These are phyloP conservation scores for Vollenhovia emeryi DNA, from an alignment of 1,140 invertebrate species.

Conservation along the genomic window DNA sequence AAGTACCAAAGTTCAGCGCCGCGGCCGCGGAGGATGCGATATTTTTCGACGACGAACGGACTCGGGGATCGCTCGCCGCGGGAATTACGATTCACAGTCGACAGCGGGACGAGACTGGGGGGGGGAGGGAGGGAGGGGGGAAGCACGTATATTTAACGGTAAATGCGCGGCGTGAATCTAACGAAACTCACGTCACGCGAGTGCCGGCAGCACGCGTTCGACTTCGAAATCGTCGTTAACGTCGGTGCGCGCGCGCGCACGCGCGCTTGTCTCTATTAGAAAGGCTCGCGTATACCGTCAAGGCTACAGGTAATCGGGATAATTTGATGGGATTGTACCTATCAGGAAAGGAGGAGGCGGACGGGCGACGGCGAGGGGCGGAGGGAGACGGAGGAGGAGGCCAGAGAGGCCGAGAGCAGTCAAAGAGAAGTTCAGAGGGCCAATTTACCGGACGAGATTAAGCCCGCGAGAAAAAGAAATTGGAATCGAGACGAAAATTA, in stretches of 20 bases:
- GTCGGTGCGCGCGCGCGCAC: too few species aligned
- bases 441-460: conserved; percentile 77
- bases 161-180: conserved; percentile 55
- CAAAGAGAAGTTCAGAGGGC: conserved; percentile 64
- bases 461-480: conserved; percentile 77
- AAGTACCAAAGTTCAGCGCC: conserved; percentile 1
- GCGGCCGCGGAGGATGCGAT: background rate
- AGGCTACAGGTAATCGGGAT: conserved; percentile 78
- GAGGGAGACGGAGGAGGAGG: conserved; percentile 28
- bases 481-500: conserved; percentile 79
- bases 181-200: conserved; percentile 54
- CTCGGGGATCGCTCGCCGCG: background rate
- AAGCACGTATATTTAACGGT: background rate
- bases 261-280: conserved; percentile 73
- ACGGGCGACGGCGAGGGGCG: conserved; percentile 41
- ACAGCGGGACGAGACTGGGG: too few species aligned
- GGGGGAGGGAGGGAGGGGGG: conserved; percentile 36
- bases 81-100: background rate
- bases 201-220: conserved; percentile 16
- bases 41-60: background rate
- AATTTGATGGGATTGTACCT: conserved; percentile 79
- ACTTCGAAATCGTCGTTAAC: conserved; percentile 72
- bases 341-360: conserved; percentile 63
- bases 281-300: conserved; percentile 76
- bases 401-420: conserved; percentile 62